These are phyloP conservation scores for Phoronis australis DNA, from an alignment of 2,888 invertebrate species.

Conservation along the genomic window DNA sequence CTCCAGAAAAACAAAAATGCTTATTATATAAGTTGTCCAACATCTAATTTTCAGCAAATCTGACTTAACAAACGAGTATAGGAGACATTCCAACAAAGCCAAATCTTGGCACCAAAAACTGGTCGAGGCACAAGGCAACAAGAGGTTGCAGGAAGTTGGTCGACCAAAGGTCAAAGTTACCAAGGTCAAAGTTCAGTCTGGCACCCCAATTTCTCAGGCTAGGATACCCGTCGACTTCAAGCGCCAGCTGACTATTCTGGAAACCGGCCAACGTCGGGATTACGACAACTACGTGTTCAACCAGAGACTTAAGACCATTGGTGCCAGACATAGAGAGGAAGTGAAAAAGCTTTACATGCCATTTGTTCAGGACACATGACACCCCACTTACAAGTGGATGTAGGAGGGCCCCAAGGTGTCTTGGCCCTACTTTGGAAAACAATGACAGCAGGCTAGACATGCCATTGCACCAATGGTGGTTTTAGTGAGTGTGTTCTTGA, in stretches of 20 bases:
- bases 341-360: slow-evolving; percentile 38
- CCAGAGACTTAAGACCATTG: slow-evolving; percentile 32
- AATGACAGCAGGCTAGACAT: too few species aligned
- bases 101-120: slow-evolving; percentile 43
- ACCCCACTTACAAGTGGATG: too few species aligned
- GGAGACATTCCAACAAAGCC: slow-evolving; percentile 26
- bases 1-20: too few species aligned
- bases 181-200: slow-evolving; percentile 37
- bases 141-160: slow-evolving; percentile 25
- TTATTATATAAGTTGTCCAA: too few species aligned
- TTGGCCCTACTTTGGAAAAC: too few species aligned
- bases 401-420: too few species aligned
- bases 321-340: slow-evolving; percentile 25
- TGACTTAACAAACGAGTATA: slow-evolving; percentile 29
- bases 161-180: slow-evolving; percentile 21
- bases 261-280: slow-evolving; percentile 37
- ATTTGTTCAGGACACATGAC: slow-evolving; percentile 18
- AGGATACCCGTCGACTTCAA: slow-evolving; percentile 27
- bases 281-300: slow-evolving; percentile 37
- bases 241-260: slow-evolving; percentile 17
- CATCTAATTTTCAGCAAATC: slow-evolving; percentile 34
- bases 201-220: slow-evolving; percentile 23
- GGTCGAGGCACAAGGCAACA: slow-evolving; percentile 35
- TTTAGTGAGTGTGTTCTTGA: too few species aligned
- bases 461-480: too few species aligned